phyloP scores from a whole-genome alignment of 2,888 invertebrate genomes.

The Aquatica leii region DNA sequence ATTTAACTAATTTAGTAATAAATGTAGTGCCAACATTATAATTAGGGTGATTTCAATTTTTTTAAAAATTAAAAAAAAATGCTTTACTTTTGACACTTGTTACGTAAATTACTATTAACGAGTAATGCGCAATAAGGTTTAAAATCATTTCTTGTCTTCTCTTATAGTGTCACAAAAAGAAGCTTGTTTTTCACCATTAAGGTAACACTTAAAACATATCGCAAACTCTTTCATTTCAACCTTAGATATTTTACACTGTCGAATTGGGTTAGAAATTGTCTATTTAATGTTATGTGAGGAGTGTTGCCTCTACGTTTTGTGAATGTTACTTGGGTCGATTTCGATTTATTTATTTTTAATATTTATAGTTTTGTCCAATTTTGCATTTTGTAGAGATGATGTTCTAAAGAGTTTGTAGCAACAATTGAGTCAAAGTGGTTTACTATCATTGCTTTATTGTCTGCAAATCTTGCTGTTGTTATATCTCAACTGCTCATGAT shows the following conservation, averaged over 20 bases:
- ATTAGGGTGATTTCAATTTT: too few relatives aligned
- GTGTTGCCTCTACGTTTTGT: slow-evolving; percentile 14
- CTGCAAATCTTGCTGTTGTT: slow-evolving; percentile 13
- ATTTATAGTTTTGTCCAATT: slow-evolving; percentile 13
- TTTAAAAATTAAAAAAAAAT: too few relatives aligned
- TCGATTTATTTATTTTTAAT: slow-evolving; percentile 15
- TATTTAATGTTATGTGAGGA: slow-evolving; percentile 9
- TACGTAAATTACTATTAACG: too few relatives aligned
- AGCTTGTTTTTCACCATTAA: too few relatives aligned
- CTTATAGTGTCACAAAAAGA: too few relatives aligned
- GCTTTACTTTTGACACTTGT: too few relatives aligned
- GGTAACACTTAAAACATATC: too few relatives aligned
- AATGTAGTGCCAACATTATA: too few relatives aligned
- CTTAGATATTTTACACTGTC: slow-evolving; percentile 10
- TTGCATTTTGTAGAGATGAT: slow-evolving; percentile 16
- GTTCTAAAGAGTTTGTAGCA: slow-evolving; percentile 10
- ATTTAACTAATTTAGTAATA: too few relatives aligned
- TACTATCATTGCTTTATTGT: slow-evolving; percentile 15
- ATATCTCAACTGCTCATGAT: not conserved
- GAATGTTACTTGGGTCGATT: slow-evolving; percentile 15
- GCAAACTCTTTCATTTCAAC: not conserved
- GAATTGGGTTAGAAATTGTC: slow-evolving; percentile 9
- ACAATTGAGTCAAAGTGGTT: slow-evolving; percentile 13
- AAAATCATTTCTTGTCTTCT: too few relatives aligned
- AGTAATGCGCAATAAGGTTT: too few relatives aligned